These are phyloP conservation scores for Apogon talboti DNA, from an alignment of 2,797 vertebrate genomes.

Conservation along the genomic window DNA sequence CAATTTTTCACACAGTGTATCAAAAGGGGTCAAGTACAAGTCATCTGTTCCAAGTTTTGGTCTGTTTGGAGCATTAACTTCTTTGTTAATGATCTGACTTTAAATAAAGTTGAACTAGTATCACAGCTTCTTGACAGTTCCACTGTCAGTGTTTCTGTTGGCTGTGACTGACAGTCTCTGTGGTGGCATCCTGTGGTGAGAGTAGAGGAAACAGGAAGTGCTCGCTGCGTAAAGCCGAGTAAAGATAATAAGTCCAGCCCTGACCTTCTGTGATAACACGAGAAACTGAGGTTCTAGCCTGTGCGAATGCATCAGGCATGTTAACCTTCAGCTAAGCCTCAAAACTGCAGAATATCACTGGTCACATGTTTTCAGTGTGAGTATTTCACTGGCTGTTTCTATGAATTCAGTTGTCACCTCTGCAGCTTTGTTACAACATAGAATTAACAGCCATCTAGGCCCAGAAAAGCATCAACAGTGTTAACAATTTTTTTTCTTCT, in stretches of 20 bases:
- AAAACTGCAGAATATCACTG: slow-evolving; percentile 16
- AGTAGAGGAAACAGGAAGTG: slow-evolving; percentile 79
- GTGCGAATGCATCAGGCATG: slow-evolving; percentile 11
- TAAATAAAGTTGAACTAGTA: neutral
- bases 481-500: neutral
- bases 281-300: slow-evolving; percentile 28
- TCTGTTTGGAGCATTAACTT: slow-evolving; percentile 11
- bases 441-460: too few relatives aligned
- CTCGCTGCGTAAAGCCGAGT: slow-evolving; percentile 57
- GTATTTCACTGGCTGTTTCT: slow-evolving; percentile 12
- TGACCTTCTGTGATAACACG: slow-evolving; percentile 72
- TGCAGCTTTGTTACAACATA: neutral
- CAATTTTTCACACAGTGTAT: slow-evolving; percentile 2
- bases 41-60: slow-evolving; percentile 24
- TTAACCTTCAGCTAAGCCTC: slow-evolving; percentile 21
- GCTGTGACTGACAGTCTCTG: slow-evolving; percentile 59
- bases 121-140: slow-evolving; percentile 33
- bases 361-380: slow-evolving; percentile 26
- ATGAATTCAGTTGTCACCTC: slow-evolving; percentile 31
- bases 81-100: slow-evolving; percentile 18
- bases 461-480: neutral
- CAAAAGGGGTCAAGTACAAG: slow-evolving; percentile 3
- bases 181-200: slow-evolving; percentile 70
- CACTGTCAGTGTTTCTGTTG: slow-evolving; percentile 52
- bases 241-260: slow-evolving; percentile 75